A percentile compares a stretch with the other conserved stretches of the same genome.
These are phyloP conservation scores for Rhea americana DNA, from an alignment of 2,113 vertebrate species.

Conservation along the genomic window DNA sequence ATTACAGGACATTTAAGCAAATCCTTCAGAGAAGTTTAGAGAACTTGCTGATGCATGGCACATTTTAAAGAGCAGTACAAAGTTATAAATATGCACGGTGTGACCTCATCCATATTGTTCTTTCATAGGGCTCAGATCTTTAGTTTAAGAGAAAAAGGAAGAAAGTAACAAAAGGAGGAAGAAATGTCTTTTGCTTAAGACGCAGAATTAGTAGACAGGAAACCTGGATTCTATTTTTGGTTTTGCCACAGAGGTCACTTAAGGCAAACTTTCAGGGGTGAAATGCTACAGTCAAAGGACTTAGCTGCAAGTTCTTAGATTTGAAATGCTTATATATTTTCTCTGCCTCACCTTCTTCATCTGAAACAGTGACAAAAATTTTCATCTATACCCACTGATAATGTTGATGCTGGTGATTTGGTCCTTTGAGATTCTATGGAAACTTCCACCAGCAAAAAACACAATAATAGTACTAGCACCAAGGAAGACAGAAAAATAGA, in stretches of 20 bases:
- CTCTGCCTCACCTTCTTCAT: neutral
- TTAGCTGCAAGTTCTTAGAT: neutral
- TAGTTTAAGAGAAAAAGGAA: neutral
- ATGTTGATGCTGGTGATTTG: neutral
- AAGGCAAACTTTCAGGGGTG: neutral
- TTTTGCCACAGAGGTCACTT: neutral
- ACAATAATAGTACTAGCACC: neutral
- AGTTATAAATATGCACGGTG: neutral
- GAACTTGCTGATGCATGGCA: neutral
- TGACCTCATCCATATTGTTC: conserved; percentile 11
- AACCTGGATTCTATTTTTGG: neutral
- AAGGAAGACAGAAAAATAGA: neutral
- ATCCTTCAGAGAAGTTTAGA: neutral
- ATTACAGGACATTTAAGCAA: neutral
- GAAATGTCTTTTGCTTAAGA: neutral
- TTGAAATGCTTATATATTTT: neutral
- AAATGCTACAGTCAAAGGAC: neutral
- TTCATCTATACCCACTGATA: neutral
- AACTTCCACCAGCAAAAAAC: neutral
- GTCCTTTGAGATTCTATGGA: neutral
- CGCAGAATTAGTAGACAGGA: neutral
- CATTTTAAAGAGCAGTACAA: neutral
- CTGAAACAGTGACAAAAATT: neutral
- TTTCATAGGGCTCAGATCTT: neutral
- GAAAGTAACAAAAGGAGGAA: conserved; percentile 28